Base-by-base conservation (phyloP, 2,888 invertebrate genomes). In the Lathronympha strigana region DNA sequence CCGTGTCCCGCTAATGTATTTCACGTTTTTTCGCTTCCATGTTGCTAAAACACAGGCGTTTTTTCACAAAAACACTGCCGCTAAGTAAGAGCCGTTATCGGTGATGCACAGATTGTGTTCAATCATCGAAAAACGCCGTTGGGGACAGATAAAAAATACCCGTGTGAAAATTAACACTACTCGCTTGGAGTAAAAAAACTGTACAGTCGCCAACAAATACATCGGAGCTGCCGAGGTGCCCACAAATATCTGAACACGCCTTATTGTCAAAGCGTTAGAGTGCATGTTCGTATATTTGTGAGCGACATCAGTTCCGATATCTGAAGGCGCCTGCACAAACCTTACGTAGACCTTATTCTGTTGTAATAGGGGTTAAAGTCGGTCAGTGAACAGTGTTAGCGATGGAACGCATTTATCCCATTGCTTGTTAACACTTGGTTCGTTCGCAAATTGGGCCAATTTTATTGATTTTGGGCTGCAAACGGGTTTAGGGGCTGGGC, bases 141-240 rank as follows among this genome's bases (percentile, higher is more conserved):
- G 69, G 80, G 80, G 80, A 76, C 71, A 68, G 68, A 75, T 79
- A 81, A 80, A 84, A 82, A 80, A 80, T 70, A 55, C 71, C 74
- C 75, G 83, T 81, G 87, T 86, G 83, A 86, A 85, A 82, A 86
- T 83, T 80, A 82, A 84, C 83, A 79, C 74, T 80, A 80, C 50
- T 61, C 63, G 61, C 66, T 63, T 69, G 71, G 66, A 62, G 66
- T 33, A 55, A 54, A 66, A 66, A 61, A 15, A 38, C 38, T 33
- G 33, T 33, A 11, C n/a, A n/a, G n/a, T n/a, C n/a, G n/a, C n/a
- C n/a, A n/a, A n/a, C n/a, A n/a, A n/a, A n/a, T n/a, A n/a, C n/a
- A n/a, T n/a, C n/a, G n/a, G n/a, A n/a, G n/a, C n/a, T n/a, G n/a
- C n/a, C n/a, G n/a, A n/a, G n/a, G n/a, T n/a, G n/a, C n/a, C n/a